Percentiles rank a stretch among this genome's conserved stretches.
Evolutionary conservation across 2,113 vertebrate genomes (phyloP).

Genomic region (Aldabrachelys gigantea): DNA sequence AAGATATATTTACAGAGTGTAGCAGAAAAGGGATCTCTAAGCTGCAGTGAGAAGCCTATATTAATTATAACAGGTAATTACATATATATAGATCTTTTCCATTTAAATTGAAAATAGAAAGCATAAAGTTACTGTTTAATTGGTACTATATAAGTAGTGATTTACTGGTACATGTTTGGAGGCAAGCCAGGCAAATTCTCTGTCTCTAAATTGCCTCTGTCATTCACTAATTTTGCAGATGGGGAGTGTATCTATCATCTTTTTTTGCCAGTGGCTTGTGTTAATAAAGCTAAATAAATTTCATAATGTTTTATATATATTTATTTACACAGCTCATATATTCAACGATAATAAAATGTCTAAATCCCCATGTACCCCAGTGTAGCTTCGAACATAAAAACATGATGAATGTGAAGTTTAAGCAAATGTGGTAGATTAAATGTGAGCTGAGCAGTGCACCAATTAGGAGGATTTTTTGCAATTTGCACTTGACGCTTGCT

Average conservation of each 20-base stretch:
- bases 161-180: neutral
- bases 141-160: rapidly evolving
- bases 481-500: neutral
- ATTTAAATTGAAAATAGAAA: neutral
- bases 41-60: constrained; percentile 74
- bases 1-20: constrained; percentile 80
- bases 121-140: neutral
- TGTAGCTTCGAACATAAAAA: neutral
- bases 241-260: rapidly evolving
- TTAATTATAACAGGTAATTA: constrained; percentile 82
- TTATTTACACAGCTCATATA: neutral
- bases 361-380: neutral
- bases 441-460: neutral
- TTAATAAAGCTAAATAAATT: neutral
- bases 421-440: neutral
- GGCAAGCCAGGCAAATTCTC: neutral
- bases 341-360: neutral
- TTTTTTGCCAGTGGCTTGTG: neutral
- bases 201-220: neutral
- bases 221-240: neutral
- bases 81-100: neutral
- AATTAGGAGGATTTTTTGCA: neutral
- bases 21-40: constrained; percentile 78
- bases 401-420: neutral
- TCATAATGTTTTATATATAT: neutral